Conservation (phyloP, 2,888 invertebrate species). For the Leptogaster cylindrica region DNA sequence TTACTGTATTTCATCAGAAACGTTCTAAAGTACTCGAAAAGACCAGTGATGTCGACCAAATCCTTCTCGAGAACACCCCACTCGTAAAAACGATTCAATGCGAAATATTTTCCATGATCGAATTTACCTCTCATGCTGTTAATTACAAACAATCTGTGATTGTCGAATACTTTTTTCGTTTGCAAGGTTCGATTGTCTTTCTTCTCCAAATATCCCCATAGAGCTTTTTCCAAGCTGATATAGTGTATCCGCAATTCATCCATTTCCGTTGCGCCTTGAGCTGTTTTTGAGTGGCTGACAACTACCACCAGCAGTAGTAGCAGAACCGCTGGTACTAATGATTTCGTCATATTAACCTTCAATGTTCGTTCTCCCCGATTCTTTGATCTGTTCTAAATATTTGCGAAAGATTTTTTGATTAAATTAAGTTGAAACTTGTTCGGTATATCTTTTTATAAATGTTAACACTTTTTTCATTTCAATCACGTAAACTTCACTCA, state of each 20-base stretch:
- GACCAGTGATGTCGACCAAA: slow-evolving; percentile 68
- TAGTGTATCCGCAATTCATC: slow-evolving; percentile 69
- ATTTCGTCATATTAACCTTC: not conserved
- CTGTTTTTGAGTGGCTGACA: slow-evolving; percentile 21
- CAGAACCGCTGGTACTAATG: not conserved
- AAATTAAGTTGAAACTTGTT: too few relatives aligned
- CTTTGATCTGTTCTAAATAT: too few relatives aligned
- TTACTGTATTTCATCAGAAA: slow-evolving; percentile 58
- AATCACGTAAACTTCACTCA: too few relatives aligned
- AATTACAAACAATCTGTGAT: slow-evolving; percentile 55
- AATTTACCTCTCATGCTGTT: slow-evolving; percentile 49
- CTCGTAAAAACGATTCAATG: slow-evolving; percentile 65
- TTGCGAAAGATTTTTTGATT: too few relatives aligned
- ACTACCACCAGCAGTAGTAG: not conserved
- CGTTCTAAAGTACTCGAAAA: slow-evolving; percentile 72
- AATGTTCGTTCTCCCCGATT: too few relatives aligned
- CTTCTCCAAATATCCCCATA: slow-evolving; percentile 57
- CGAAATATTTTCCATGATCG: slow-evolving; percentile 52
- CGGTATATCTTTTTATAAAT: too few relatives aligned
- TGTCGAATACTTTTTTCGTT: slow-evolving; percentile 57
- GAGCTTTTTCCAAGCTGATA: slow-evolving; percentile 64
- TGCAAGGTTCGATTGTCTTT: slow-evolving; percentile 52
- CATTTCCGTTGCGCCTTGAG: slow-evolving; percentile 56
- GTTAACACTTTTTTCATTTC: too few relatives aligned
- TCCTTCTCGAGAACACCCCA: slow-evolving; percentile 71